Percentiles rank a stretch among this genome's conserved stretches.
Conservation (phyloP, 2,113 vertebrate genomes). For the human (Homo sapiens) region GRCh38 chr4:122823501-122824000, state of each 20-base stretch:
- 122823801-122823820: background rate
- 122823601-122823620: background rate
- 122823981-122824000: background rate
- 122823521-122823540: background rate
- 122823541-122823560: background rate
- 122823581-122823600: background rate
- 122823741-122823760: background rate
- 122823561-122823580: background rate
- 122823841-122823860: background rate
- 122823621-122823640: background rate
- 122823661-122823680: background rate
- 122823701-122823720: background rate
- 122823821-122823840: background rate
- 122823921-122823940: background rate
- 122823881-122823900: background rate
- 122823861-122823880: background rate
- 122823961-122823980: background rate
- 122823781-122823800: background rate
- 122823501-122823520: background rate
- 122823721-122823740: background rate
- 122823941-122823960: background rate
- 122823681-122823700: background rate
- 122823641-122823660: background rate
- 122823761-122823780: background rate
- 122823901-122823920: background rate